phyloP scores from a whole-genome alignment of 1,140 invertebrate species.

The Psix sp. region DNA sequence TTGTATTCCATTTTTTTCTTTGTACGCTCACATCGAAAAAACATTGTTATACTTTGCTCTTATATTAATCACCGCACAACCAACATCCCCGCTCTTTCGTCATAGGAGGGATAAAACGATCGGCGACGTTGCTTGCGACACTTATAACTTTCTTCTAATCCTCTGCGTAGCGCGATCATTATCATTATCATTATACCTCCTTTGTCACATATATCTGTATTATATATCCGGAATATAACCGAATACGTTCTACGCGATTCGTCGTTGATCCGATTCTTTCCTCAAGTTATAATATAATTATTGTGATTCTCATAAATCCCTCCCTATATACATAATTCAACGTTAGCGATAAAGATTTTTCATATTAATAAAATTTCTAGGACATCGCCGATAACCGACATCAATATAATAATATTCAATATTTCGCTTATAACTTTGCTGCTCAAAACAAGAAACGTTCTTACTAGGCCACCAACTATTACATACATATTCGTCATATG shows the following conservation, averaged over 20 bases:
- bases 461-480: slow-evolving; percentile 75
- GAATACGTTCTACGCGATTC: slow-evolving; percentile 60
- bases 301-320: slow-evolving; percentile 57
- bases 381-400: slow-evolving; percentile 72
- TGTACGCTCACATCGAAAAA: slow-evolving; percentile 58
- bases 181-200: slow-evolving; percentile 36
- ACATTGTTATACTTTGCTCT: slow-evolving; percentile 54
- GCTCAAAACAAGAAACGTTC: slow-evolving; percentile 73
- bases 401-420: slow-evolving; percentile 70
- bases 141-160: slow-evolving; percentile 43
- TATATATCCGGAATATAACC: slow-evolving; percentile 57
- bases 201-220: slow-evolving; percentile 56
- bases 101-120: slow-evolving; percentile 34
- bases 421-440: slow-evolving; percentile 61
- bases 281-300: slow-evolving; percentile 61
- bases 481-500: slow-evolving; percentile 56
- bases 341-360: slow-evolving; percentile 73
- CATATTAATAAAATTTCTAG: slow-evolving; percentile 75
- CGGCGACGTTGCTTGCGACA: slow-evolving; percentile 37
- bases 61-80: slow-evolving; percentile 28
- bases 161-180: slow-evolving; percentile 27
- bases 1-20: slow-evolving; percentile 58
- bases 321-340: slow-evolving; percentile 68
- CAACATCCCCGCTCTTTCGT: slow-evolving; percentile 35
- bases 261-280: slow-evolving; percentile 62